A percentile compares a stretch with the other conserved stretches of the same genome.
Evolutionary conservation across 2,888 invertebrate genomes (phyloP).

Genomic region (Meliscaeva auricollis): DNA sequence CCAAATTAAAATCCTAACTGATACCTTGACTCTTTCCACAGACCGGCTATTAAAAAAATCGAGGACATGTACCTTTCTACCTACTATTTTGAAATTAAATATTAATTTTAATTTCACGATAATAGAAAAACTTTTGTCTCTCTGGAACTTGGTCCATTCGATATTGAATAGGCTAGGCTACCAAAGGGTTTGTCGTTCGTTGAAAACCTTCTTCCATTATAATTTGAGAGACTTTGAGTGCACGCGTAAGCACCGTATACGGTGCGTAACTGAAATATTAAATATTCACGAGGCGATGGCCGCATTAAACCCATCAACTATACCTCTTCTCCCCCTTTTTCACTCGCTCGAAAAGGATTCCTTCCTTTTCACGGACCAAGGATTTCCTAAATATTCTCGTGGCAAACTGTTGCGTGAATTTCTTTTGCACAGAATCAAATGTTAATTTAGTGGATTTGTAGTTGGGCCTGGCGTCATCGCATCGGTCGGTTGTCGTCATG

Average conservation of each 20-base stretch:
- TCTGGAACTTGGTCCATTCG: constrained; percentile 6
- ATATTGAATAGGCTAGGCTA: constrained; percentile 9
- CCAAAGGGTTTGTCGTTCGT: constrained; percentile 54
- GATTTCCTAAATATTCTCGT: constrained; percentile 62
- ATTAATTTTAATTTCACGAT: constrained; percentile 73
- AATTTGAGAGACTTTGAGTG: neutral
- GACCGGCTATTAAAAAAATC: constrained; percentile 23
- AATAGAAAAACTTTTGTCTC: constrained; percentile 72
- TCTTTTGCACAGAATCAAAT: constrained; percentile 67
- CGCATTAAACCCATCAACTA: constrained; percentile 68
- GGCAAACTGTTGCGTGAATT: constrained; percentile 76
- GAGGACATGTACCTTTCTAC: constrained; percentile 42
- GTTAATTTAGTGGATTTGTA: constrained; percentile 72
- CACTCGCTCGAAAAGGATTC: constrained; percentile 56
- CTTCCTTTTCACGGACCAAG: constrained; percentile 65
- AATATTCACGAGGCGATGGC: constrained; percentile 72
- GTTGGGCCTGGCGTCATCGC: constrained; percentile 63
- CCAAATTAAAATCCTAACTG: constrained; percentile 53
- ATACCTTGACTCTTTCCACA: neutral
- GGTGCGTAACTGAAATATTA: constrained; percentile 74
- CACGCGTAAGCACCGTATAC: constrained; percentile 27
- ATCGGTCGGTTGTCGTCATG: constrained; percentile 62
- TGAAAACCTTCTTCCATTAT: neutral
- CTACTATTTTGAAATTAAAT: constrained; percentile 67
- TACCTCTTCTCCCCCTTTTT: constrained; percentile 41